Evolutionary conservation across 2,113 vertebrate genomes (phyloP), one percentile per base, ranked within the genome.

Genomic region (Anolis sagrei): DNA sequence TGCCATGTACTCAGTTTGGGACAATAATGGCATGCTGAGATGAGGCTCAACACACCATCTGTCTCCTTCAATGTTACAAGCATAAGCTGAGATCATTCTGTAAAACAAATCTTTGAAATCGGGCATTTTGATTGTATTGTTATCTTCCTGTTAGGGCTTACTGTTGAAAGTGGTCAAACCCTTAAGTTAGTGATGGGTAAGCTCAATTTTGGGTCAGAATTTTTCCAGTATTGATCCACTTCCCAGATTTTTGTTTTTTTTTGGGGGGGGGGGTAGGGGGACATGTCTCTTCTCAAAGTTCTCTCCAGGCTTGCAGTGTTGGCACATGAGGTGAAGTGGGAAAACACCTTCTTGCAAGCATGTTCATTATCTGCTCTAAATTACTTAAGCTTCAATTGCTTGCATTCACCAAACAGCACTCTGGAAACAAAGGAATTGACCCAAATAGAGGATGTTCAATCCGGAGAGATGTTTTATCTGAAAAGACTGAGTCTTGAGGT

Each of bases 71-170:
- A 49, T 54, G 36, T 29, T 74, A 2, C 14, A 76, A 29, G 29
- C 36, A 64, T 13, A 1, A 1, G 66, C 4, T 1, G 7, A 11
- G 23, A 0, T 64, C 0, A 0, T 64, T 78, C 25, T 19, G 27
- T 27, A 69, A 77, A 87, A 69, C 25, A 1, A 0, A 32, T 66
- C 1, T 1, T 82, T 69, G 0, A 0, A 54, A 8, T 44, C 25
- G 4, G 0, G 0, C 0, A 0, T 16, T 51, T 29, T 85, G 76
- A 70, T 78, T 5, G 25, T 32, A 62, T 61, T n/a, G 19, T 29
- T 79, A 36, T 61, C 54, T 72, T 27, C 39, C 9, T 74, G 23
- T 10, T 48, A 66, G 61, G 44, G n/a, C 76, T n/a, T 68, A 36
- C 21, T 51, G 19, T 1, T 84, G 36, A 49, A 80, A 64, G 64